Percentiles rank a stretch among this genome's conserved stretches.
Conservation (phyloP, 2,113 vertebrate species). For the Psilopogon haemacephalus region DNA sequence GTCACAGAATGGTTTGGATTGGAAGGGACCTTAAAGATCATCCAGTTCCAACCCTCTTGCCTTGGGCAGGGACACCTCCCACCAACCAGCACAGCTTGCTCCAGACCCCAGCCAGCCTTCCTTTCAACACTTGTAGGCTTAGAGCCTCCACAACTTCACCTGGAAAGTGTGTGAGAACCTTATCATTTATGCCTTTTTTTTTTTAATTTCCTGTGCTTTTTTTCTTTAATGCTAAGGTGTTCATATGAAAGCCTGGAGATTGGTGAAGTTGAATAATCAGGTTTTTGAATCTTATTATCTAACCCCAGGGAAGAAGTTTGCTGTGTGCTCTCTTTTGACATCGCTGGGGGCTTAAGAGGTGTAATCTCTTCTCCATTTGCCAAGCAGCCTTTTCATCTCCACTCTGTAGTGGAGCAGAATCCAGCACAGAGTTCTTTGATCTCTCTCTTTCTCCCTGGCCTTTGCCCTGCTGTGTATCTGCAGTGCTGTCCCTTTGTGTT, state of each 20-base stretch:
- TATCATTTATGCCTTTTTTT: background rate
- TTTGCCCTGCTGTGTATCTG: background rate
- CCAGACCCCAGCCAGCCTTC: no score
- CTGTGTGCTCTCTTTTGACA: background rate
- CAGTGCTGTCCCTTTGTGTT: background rate
- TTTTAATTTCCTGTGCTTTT: fast-evolving
- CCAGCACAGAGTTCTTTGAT: background rate
- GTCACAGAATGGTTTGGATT: background rate
- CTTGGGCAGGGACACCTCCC: no score
- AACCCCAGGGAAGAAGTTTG: background rate
- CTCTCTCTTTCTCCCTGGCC: background rate
- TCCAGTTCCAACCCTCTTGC: no score
- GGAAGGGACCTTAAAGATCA: no score
- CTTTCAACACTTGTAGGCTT: no score
- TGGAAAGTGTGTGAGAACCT: background rate
- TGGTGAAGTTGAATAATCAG: background rate
- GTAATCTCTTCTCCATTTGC: background rate
- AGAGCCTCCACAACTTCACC: no score
- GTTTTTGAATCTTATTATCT: background rate
- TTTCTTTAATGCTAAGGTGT: background rate
- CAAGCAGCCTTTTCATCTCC: background rate
- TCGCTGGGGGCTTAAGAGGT: background rate
- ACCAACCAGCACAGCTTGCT: no score
- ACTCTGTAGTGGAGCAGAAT: background rate
- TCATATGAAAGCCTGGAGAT: background rate